phyloP scores from a whole-genome alignment of 2,797 vertebrate species.

The Typhlichthys eigenmanni region DNA sequence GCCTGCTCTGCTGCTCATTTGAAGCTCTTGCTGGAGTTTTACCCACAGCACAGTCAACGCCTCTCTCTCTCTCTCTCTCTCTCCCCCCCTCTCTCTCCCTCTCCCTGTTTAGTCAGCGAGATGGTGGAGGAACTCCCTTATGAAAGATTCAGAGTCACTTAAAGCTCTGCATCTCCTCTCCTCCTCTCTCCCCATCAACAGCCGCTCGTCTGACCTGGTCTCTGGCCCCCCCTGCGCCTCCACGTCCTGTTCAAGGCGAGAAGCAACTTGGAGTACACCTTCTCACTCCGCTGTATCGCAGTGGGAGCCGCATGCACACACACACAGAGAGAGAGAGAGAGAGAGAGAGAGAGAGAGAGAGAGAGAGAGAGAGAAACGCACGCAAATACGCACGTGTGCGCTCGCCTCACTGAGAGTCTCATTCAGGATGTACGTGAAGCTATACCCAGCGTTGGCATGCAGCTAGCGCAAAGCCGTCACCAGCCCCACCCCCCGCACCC shows the following conservation, averaged over 20 bases:
- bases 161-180: conserved; percentile 61
- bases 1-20: conserved; percentile 47
- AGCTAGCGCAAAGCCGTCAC: conserved; percentile 68
- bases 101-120: conserved; percentile 71
- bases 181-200: conserved; percentile 52
- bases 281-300: background rate
- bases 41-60: conserved; percentile 38
- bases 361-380: conserved; percentile 35
- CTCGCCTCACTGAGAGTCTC: conserved; percentile 69
- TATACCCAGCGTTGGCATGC: conserved; percentile 61
- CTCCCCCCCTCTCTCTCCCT: conserved; percentile 16
- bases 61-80: conserved; percentile 28
- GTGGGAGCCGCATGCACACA: conserved; percentile 10
- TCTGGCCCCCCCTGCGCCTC: conserved; percentile 36
- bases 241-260: conserved; percentile 35
- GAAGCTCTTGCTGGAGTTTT: conserved; percentile 49
- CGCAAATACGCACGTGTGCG: conserved; percentile 52
- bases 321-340: background rate
- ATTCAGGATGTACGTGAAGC: conserved; percentile 83
- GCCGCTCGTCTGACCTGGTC: conserved; percentile 56
- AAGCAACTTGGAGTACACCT: background rate
- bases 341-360: conserved; percentile 13
- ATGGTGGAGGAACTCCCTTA: conserved; percentile 77
- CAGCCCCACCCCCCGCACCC: conserved; percentile 49
- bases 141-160: conserved; percentile 84